Conservation (phyloP, 2,888 invertebrate genomes). For the Argyra leucocephala region DNA sequence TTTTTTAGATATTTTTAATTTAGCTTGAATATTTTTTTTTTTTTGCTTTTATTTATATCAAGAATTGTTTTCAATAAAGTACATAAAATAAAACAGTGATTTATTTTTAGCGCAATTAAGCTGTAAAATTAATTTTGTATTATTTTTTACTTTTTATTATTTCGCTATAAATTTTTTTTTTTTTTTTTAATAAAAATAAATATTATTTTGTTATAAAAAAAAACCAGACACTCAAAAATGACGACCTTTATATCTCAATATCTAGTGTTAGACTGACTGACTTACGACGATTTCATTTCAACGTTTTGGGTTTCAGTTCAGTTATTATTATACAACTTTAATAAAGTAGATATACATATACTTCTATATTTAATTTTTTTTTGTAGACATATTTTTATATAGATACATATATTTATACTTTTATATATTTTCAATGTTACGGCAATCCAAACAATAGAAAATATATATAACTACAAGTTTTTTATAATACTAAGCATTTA, state of each 20-base stretch:
- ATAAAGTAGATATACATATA: neutral
- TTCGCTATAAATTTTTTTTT: neutral
- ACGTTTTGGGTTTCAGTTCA: neutral
- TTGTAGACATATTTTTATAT: neutral
- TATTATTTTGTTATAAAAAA: constrained; percentile 1
- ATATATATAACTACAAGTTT: neutral
- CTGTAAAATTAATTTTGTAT: neutral
- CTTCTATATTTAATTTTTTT: neutral
- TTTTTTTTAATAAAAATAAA: neutral
- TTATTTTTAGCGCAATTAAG: too few relatives aligned
- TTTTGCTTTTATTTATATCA: too few relatives aligned
- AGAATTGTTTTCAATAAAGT: too few relatives aligned
- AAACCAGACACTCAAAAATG: constrained; percentile 8
- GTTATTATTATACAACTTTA: constrained; percentile 6
- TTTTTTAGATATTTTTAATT: too few relatives aligned
- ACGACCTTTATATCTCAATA: constrained; percentile 11
- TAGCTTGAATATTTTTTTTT: too few relatives aligned
- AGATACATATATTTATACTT: neutral
- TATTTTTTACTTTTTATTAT: neutral
- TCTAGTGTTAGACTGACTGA: constrained; percentile 8
- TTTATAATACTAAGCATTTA: too few relatives aligned
- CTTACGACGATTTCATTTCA: neutral
- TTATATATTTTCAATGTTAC: neutral
- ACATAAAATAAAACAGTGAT: too few relatives aligned
- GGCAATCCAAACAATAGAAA: neutral